Percentiles rank a stretch among this genome's conserved stretches.
phyloP scores from a whole-genome alignment of 2,888 invertebrate genomes.

The Frankliniella intonsa region DNA sequence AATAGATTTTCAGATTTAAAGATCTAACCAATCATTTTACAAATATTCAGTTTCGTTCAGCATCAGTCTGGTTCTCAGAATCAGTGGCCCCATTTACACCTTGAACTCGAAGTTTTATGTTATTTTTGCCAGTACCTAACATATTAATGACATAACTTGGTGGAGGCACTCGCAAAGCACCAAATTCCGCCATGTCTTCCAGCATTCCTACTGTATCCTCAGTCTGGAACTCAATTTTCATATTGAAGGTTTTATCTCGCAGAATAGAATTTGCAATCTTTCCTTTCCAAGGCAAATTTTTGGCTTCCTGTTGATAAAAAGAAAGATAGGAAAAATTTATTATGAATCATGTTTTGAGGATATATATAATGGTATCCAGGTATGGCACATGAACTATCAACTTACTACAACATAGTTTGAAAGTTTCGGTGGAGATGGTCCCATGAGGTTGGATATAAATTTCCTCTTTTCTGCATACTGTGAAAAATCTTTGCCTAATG shows the following conservation, averaged over 20 bases:
- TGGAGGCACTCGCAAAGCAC: not conserved
- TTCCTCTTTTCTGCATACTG: not conserved
- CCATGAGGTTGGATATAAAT: not conserved
- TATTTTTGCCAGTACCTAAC: not conserved
- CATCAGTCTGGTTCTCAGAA: not conserved
- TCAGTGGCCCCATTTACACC: not conserved
- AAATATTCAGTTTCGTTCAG: not conserved
- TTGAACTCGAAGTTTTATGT: not conserved
- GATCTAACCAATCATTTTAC: not conserved
- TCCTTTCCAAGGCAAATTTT: not conserved
- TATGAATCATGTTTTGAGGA: too few species aligned
- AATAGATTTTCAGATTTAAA: not conserved
- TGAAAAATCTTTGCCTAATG: not conserved
- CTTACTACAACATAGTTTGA: conserved; percentile 19
- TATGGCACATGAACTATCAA: not conserved
- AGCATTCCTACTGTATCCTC: not conserved
- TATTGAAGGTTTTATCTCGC: not conserved
- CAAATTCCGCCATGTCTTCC: not conserved
- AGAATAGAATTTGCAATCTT: not conserved
- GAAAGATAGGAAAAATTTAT: not conserved
- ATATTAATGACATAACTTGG: conserved; percentile 1
- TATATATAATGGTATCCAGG: not conserved
- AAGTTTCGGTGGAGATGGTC: not conserved
- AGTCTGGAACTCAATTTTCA: not conserved
- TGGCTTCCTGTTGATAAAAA: not conserved